Conservation (phyloP, 2,888 invertebrate species). For the Chironomus riparius region DNA sequence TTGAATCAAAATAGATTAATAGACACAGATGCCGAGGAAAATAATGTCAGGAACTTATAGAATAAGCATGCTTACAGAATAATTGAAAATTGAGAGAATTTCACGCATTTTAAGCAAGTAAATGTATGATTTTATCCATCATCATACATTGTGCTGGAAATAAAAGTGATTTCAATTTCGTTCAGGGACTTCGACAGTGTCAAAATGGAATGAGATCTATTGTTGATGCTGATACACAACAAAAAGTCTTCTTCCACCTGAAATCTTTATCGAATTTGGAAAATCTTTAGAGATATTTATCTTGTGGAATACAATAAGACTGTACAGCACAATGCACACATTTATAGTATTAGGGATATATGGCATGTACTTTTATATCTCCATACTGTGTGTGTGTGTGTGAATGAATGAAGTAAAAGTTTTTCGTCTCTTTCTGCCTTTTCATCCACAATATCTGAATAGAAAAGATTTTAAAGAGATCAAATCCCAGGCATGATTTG, state of each 20-base stretch:
- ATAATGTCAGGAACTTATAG: too few relatives aligned
- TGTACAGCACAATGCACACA: not conserved
- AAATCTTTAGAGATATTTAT: slow-evolving; percentile 1
- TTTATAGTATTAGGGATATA: not conserved
- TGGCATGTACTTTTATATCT: not conserved
- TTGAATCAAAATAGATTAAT: too few relatives aligned
- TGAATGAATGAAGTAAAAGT: not conserved
- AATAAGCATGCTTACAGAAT: too few relatives aligned
- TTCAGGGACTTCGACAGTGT: not conserved
- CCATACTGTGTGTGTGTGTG: not conserved
- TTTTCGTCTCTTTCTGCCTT: not conserved
- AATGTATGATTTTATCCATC: not conserved
- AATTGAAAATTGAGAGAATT: not conserved
- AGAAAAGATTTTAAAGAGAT: not conserved
- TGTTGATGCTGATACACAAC: not conserved
- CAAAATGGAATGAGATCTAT: not conserved
- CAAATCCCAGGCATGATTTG: not conserved
- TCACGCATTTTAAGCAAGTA: not conserved
- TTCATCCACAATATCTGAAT: not conserved
- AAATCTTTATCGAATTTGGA: not conserved
- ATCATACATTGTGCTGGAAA: not conserved
- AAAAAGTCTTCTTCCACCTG: not conserved
- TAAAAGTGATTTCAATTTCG: slow-evolving; percentile 3
- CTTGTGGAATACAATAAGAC: not conserved
- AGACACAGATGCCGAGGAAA: too few relatives aligned